Base-by-base conservation (phyloP, 2,797 vertebrate species). In the Bufotes viridis region DNA sequence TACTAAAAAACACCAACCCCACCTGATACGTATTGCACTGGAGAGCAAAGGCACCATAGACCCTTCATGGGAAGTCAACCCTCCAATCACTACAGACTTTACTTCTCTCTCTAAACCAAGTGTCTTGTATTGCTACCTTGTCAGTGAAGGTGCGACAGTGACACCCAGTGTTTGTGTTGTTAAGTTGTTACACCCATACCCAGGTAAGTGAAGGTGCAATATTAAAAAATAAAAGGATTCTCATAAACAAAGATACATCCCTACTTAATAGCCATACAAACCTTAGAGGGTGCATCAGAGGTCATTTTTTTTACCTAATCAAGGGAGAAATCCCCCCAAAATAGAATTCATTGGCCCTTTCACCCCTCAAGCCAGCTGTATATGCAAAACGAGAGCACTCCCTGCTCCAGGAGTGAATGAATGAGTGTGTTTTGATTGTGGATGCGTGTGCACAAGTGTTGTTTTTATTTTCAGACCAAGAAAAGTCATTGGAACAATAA, bases 401-500 rank as follows among this genome's bases (percentile, higher is more conserved):
- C 88, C 81, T 72, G 85, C 85, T 87, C 88, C 75, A 87, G 85
- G 85, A 84, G 85, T 75, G 81, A 53, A 75, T 87, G 88, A 87
- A 74, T 87, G 88, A 87, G 88, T 60, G 84, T 75, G 88, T 82
- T 22, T 67, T 86, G 88, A 87, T 58, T 87, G 88, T 89, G 80
- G 69, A 84, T 6, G 85, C 87, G 81, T 83, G 88, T 70, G 80
- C 88, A 87, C 80, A 87, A 86, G 88, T 89, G 88, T 89, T 87
- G 82, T 87, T 87, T 60, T 87, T 89, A 84, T 83, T 87, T 89
- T 87, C 81, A 89, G 80, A 89, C 88, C 75, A 85, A 78, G 60
- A 87, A 82, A 76, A 74, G 60, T 83, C 81, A 89, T 87, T 89
- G 87, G 88, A 89, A 82, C 65, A 83, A 87, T 92, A 92, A 94